Base-by-base conservation (phyloP, 2,888 invertebrate species). In the Hemistola chrysoprasaria region DNA sequence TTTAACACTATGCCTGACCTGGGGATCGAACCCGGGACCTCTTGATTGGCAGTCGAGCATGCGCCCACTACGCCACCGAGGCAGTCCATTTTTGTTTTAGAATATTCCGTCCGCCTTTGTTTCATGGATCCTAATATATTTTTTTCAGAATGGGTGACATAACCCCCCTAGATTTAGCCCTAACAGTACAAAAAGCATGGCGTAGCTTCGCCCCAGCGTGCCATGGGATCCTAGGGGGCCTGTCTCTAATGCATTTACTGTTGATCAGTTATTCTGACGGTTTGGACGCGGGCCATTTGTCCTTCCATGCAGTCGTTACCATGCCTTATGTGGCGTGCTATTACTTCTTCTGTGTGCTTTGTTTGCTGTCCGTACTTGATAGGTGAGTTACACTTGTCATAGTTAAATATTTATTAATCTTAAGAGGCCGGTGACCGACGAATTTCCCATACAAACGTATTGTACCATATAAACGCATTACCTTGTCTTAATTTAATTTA, bases 211-310 rank as follows among this genome's bases (percentile, higher is more conserved):
- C 91, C 0, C 80, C 84, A 0, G 84, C 92, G 0, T 91, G 91
- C 56, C 92, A 91, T 62, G 92, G 92, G 0, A 73, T 92, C 2
- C 76, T 92, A 0, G 92, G 90, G 0, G 92, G 92, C 0, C 50
- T 92, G 8, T 87, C 91, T 0, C 67, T 92, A 11, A 90, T 92
- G 70, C 92, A 92, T 50, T 82, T 91, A 23, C 76, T 92, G 0
- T 85, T 92, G 6, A 83, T 92, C 55, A 84, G 90, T 52, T 89
- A 89, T 47, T 91, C 90, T 0, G 85, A 90, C 26, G 75, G 79
- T 1, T 36, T 88, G 38, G 89, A 86, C 22, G 85, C 85, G 0
- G 83, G 81, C 0, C 90, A 90, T 20, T 56, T 89, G 9, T 82
- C 88, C 0, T 89, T 90, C 59, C 90, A 89, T 25, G 78, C 88